These are phyloP conservation scores for Cassiopea xamachana DNA, from an alignment of 30 jellyfish, hydroid and myxozoan species.

Conservation along the genomic window DNA sequence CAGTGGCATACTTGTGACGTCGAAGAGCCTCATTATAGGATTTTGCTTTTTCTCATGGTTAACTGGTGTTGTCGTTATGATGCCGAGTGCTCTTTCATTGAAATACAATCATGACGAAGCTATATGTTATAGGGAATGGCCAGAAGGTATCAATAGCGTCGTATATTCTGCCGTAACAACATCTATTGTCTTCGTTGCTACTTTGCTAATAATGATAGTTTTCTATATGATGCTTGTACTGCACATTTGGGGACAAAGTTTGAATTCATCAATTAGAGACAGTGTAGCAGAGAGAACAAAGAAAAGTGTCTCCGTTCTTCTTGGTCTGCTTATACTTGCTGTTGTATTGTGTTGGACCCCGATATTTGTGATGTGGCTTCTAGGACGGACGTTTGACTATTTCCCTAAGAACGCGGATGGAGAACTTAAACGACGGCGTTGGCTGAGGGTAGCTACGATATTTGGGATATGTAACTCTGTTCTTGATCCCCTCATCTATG, in stretches of 20 bases:
- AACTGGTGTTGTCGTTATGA: neutral
- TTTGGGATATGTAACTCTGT: neutral
- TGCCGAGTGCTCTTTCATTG: neutral
- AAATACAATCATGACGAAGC: neutral
- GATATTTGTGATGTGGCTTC: slow-evolving; percentile 9
- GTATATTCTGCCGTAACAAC: slow-evolving; percentile 10
- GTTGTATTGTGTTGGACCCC: slow-evolving; percentile 3
- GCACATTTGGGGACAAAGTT: slow-evolving; percentile 10
- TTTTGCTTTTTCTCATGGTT: slow-evolving; percentile 11
- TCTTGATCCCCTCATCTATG: slow-evolving; percentile 25
- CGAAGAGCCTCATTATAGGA: neutral
- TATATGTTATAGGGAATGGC: slow-evolving; percentile 21
- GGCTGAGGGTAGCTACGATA: slow-evolving; percentile 4
- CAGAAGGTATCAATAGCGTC: neutral
- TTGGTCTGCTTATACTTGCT: slow-evolving; percentile 14
- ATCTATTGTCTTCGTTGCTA: neutral
- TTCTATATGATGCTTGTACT: neutral
- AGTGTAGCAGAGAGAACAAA: slow-evolving; percentile 15
- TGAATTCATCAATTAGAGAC: neutral
- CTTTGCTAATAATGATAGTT: neutral
- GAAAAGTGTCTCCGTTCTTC: slow-evolving; percentile 12
- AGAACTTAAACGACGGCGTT: neutral
- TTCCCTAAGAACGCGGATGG: neutral
- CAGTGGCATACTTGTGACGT: neutral
- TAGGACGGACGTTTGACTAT: neutral